Percentiles rank a stretch among this genome's conserved stretches.
Evolutionary conservation across 2,888 invertebrate genomes (phyloP).

Genomic region (Yponomeuta evonymella): DNA sequence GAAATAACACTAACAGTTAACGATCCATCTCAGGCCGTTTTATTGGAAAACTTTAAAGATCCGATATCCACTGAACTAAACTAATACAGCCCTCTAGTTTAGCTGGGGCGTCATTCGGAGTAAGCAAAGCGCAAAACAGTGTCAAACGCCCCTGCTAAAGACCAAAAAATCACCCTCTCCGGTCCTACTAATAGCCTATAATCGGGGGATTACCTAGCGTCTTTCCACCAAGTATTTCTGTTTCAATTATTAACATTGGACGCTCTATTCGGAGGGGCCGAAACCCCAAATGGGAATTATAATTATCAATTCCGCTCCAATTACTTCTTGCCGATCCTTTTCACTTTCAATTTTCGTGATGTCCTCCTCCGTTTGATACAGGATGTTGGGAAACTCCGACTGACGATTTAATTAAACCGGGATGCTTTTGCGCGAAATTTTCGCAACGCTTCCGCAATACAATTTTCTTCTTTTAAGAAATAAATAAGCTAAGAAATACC

Average conservation of each 20-base stretch:
- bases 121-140: background rate
- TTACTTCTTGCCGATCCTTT: conserved; percentile 35
- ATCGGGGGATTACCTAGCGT: conserved; percentile 40
- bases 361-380: conserved; percentile 10
- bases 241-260: conserved; percentile 42
- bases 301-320: conserved; percentile 46
- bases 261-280: conserved; percentile 30
- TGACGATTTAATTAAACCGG: background rate
- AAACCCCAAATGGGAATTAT: conserved; percentile 38
- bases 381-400: conserved; percentile 2
- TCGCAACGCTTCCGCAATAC: background rate
- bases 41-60: background rate
- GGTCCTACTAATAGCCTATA: background rate
- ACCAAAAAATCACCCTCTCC: conserved; percentile 5
- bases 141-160: background rate
- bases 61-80: background rate
- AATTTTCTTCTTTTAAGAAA: background rate
- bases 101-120: background rate
- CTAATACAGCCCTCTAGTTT: background rate
- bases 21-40: background rate
- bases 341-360: conserved; percentile 25
- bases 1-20: background rate
- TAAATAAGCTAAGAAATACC: background rate
- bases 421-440: background rate
- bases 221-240: conserved; percentile 36